Percentiles rank a stretch among this genome's conserved stretches.
phyloP scores from a whole-genome alignment of 35 echinoderm and acorn worm genomes.

The Acanthaster planci region DNA sequence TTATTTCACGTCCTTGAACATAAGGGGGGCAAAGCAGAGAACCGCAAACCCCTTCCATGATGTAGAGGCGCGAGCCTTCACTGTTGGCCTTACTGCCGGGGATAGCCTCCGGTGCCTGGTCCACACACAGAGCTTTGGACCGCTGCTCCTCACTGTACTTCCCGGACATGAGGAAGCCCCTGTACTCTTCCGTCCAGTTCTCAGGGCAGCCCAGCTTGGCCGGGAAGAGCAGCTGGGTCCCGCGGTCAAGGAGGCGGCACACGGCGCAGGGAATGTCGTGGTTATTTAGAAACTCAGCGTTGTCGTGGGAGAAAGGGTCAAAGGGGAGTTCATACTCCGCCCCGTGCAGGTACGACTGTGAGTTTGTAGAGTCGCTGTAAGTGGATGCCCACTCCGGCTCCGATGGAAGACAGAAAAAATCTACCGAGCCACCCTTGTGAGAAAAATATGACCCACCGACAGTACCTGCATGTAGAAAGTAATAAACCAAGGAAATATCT shows the following conservation, averaged over 20 bases:
- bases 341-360: slow-evolving; percentile 27
- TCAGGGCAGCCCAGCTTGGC: slow-evolving; percentile 45
- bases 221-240: slow-evolving; percentile 31
- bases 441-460: slow-evolving; percentile 11
- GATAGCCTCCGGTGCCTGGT: slow-evolving; percentile 40
- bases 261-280: slow-evolving; percentile 44
- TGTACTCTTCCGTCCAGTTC: slow-evolving; percentile 51
- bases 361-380: slow-evolving; percentile 4
- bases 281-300: slow-evolving; percentile 32
- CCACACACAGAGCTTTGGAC: slow-evolving; percentile 33
- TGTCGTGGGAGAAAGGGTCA: slow-evolving; percentile 49
- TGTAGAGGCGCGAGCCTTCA: slow-evolving; percentile 23
- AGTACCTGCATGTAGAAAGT: too few relatives aligned
- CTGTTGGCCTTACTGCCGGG: neutral
- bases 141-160: neutral
- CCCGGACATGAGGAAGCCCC: slow-evolving; percentile 40
- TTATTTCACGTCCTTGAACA: slow-evolving; percentile 44
- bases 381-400: slow-evolving; percentile 19
- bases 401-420: slow-evolving; percentile 28
- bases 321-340: slow-evolving; percentile 25
- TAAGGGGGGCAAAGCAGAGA: slow-evolving; percentile 36
- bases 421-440: slow-evolving; percentile 19
- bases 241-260: slow-evolving; percentile 40
- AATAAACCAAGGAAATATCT: too few relatives aligned
- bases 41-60: slow-evolving; percentile 31